Evolutionary conservation across 2,113 vertebrate species (phyloP), one percentile per base, ranked within the genome.

Genomic region (Paralichthys olivaceus): DNA sequence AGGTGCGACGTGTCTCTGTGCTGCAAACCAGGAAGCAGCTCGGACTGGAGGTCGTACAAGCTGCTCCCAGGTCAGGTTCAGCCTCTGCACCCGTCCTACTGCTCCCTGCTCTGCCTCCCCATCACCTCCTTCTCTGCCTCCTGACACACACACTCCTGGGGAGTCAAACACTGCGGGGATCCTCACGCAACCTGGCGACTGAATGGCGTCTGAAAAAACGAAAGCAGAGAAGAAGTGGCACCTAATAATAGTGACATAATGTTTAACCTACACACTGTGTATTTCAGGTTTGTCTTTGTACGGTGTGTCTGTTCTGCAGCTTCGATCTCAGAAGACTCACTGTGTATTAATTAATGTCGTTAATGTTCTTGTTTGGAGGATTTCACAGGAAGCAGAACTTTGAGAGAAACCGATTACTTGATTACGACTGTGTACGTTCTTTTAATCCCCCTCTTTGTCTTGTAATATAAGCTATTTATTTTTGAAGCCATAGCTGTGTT

Each of bases 1-100:
- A 99, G 98, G 90, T 98, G 97, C 79, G 96, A 98, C 54, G 93
- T 99, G 81, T 97, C 96, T 0, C 94, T 96, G 68, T 99, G 98
- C 94, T 96, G 95, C 87, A 99, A 97, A 87, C 95, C 96, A 0
- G 94, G 95, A 80, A 94, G 91, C 57, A 89, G 85, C 0, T 89
- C 93, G 56, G 90, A 94, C 76, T 89, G 92, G 91, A 85, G 79
- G 12, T 82, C 86, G 12, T 81, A 90, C 45, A 94, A 90, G n/a
- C 81, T 77, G 1, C 47, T 86, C 0, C 90, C 85, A 0, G 79
- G 91, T 11, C 91, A 90, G 0, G 79, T 85, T 0, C 94, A 93
- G 75, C 90, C 94, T 8, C 20, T 92, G 0, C 82, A 94, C 68
- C 90, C 94, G 0, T 94, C 96, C 69, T 94, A 95, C 92, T 96